phyloP scores from a whole-genome alignment of 2,888 invertebrate species.

The Gerosis bhagava region DNA sequence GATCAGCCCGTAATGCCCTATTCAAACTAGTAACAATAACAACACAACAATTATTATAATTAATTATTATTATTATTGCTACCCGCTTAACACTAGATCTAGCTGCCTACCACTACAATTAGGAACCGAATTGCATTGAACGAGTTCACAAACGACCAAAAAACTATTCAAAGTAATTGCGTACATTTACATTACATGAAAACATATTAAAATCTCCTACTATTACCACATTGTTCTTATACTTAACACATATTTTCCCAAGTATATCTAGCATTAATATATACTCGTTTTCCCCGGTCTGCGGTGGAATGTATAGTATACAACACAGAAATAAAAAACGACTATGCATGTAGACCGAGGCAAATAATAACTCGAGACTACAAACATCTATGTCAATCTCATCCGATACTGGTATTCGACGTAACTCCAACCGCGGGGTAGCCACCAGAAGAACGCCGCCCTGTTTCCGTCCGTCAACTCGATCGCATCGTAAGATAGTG shows the following conservation, averaged over 20 bases:
- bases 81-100: neutral
- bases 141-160: conserved; percentile 30
- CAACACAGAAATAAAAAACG: neutral
- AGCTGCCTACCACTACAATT: conserved; percentile 24
- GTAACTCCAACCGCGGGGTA: conserved; percentile 25
- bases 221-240: conserved; percentile 10
- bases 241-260: conserved; percentile 4
- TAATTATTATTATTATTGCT: too few species aligned
- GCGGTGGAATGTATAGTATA: conserved; percentile 3
- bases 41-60: too few species aligned
- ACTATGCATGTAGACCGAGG: neutral
- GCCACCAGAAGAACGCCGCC: conserved; percentile 28
- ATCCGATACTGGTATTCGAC: conserved; percentile 17
- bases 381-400: conserved; percentile 24
- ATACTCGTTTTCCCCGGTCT: conserved; percentile 3
- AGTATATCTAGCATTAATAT: conserved; percentile 1
- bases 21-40: too few species aligned
- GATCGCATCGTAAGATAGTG: conserved; percentile 26
- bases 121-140: conserved; percentile 27
- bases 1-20: too few species aligned
- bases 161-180: conserved; percentile 32
- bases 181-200: conserved; percentile 12
- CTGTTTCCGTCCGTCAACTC: conserved; percentile 28
- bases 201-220: conserved; percentile 30
- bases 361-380: conserved; percentile 22